Conservation (phyloP, 2,113 vertebrate genomes). For the Passer montanus region DNA sequence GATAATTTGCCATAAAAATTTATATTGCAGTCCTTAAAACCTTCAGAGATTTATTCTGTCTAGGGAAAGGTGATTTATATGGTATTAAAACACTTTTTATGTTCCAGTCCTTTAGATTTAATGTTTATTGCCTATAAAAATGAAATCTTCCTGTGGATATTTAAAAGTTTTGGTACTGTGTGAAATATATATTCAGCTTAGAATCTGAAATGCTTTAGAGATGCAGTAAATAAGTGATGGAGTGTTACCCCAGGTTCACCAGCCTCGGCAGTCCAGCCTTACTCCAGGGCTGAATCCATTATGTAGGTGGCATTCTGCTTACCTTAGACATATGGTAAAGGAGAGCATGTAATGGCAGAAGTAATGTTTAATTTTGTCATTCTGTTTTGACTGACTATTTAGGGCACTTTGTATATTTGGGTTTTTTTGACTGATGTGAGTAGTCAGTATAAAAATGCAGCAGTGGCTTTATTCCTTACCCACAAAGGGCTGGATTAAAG, state of each 20-base stretch:
- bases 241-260: slow-evolving; percentile 31
- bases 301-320: not conserved
- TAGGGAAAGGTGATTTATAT: slow-evolving; percentile 82
- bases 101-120: slow-evolving; percentile 86
- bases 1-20: slow-evolving; percentile 87
- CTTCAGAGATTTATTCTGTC: slow-evolving; percentile 82
- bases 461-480: not conserved
- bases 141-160: slow-evolving; percentile 84
- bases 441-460: not conserved
- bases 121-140: slow-evolving; percentile 87
- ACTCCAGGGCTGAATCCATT: slow-evolving; percentile 31
- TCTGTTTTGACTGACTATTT: slow-evolving; percentile 6
- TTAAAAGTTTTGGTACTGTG: slow-evolving; percentile 80
- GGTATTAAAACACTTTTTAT: slow-evolving; percentile 85
- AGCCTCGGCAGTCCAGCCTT: not conserved
- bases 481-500: not conserved
- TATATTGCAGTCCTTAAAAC: slow-evolving; percentile 81
- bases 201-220: slow-evolving; percentile 67
- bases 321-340: not conserved
- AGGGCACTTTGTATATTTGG: not conserved
- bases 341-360: not conserved
- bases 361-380: not conserved
- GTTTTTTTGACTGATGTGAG: not conserved
- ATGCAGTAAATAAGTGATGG: slow-evolving; percentile 71
- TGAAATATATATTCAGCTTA: slow-evolving; percentile 75